Evolutionary conservation across 2,888 invertebrate species (phyloP).

Genomic region (Drosophila algonquin): DNA sequence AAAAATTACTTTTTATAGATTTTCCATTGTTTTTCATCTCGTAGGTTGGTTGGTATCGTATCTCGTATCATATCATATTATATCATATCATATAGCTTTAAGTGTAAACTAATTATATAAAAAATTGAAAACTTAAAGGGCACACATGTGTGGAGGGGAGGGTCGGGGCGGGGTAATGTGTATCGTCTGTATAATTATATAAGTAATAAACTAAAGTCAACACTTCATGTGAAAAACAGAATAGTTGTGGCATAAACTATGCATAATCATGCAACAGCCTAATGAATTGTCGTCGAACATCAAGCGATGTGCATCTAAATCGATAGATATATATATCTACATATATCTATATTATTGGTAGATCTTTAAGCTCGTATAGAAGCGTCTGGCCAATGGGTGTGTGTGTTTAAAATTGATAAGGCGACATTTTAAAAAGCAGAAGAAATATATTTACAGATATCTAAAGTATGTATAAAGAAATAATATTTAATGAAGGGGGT

Average conservation of each 20-base stretch:
- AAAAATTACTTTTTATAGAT: constrained; percentile 62
- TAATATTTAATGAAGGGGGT: constrained; percentile 34
- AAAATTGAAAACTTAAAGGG: constrained; percentile 60
- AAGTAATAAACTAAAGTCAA: constrained; percentile 55
- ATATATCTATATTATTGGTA: constrained; percentile 39
- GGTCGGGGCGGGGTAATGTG: constrained; percentile 1
- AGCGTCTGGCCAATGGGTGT: constrained; percentile 34
- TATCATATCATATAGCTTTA: constrained; percentile 52
- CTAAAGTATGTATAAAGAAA: constrained; percentile 55
- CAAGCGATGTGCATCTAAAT: constrained; percentile 18
- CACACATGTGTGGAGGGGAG: constrained; percentile 26
- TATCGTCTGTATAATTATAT: constrained; percentile 14
- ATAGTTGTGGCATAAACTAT: constrained; percentile 46
- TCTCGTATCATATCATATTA: constrained; percentile 23
- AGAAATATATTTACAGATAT: constrained; percentile 73
- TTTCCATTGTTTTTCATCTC: constrained; percentile 54
- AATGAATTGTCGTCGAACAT: constrained; percentile 39
- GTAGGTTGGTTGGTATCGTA: constrained; percentile 25
- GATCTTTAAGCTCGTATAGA: constrained; percentile 42
- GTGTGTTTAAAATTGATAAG: constrained; percentile 43
- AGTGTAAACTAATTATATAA: constrained; percentile 47
- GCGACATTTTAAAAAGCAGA: constrained; percentile 67
- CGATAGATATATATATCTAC: constrained; percentile 3
- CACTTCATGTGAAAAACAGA: constrained; percentile 54
- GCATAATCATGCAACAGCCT: constrained; percentile 53